These are phyloP conservation scores for Oryzias javanicus DNA, from an alignment of 2,113 vertebrate species.

Conservation along the genomic window DNA sequence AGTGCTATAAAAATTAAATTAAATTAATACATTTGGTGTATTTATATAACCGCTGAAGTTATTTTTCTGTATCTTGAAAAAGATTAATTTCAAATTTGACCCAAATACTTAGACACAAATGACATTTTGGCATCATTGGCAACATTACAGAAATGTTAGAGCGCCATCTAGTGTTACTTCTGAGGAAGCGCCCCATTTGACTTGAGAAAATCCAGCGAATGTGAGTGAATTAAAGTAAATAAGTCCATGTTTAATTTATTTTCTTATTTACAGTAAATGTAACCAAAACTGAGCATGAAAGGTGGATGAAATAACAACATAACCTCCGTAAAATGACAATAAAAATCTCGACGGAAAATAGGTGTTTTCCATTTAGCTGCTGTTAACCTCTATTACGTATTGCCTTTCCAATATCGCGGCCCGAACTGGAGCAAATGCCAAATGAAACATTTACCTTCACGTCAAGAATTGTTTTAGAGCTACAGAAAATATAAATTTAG, in stretches of 20 bases:
- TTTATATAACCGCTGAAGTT: too few species aligned
- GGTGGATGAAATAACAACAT: background rate
- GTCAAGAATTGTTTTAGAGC: background rate
- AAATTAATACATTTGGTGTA: too few species aligned
- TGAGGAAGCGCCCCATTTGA: background rate
- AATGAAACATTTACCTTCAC: background rate
- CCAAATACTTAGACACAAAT: too few species aligned
- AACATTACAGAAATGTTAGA: background rate
- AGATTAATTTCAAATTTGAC: too few species aligned
- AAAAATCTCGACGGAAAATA: conserved; percentile 13
- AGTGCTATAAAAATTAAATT: too few species aligned
- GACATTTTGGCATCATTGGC: background rate
- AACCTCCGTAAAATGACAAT: conserved; percentile 1
- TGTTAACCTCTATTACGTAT: background rate
- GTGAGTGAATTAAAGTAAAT: background rate
- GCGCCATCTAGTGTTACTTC: conserved; percentile 45
- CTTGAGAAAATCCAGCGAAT: background rate
- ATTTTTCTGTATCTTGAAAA: too few species aligned
- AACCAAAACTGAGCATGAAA: background rate
- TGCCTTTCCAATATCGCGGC: background rate
- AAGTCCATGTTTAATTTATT: background rate
- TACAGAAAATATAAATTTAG: background rate
- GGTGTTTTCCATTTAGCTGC: background rate
- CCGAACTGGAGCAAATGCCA: too few species aligned
- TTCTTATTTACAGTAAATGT: background rate